These are phyloP conservation scores for Platycheirus albimanus DNA, from an alignment of 2,888 invertebrate species.

Conservation along the genomic window DNA sequence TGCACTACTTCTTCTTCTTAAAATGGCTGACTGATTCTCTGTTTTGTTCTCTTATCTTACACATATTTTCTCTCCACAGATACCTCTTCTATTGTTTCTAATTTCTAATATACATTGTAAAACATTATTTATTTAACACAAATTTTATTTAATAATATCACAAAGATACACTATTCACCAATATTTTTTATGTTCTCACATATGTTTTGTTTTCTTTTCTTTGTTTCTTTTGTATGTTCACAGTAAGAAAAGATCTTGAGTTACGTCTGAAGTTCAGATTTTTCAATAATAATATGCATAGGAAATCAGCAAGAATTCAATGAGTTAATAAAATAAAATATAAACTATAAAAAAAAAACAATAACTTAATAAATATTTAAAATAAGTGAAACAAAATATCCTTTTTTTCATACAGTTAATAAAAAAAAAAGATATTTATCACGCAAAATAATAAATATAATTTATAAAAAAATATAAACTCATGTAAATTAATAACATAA, in stretches of 20 bases:
- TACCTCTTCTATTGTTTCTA: constrained; percentile 48
- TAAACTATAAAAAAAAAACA: constrained; percentile 75
- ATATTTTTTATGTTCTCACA: constrained; percentile 32
- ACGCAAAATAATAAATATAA: constrained; percentile 39
- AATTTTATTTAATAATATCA: constrained; percentile 31
- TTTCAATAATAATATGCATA: constrained; percentile 96
- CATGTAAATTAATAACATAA: constrained; percentile 56
- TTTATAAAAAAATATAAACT: constrained; percentile 25
- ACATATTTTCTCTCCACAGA: constrained; percentile 57
- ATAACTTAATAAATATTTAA: constrained; percentile 31
- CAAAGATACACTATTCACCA: constrained; percentile 50
- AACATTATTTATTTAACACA: constrained; percentile 19
- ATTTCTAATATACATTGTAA: constrained; percentile 13
- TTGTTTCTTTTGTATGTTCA: constrained; percentile 79
- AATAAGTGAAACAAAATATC: constrained; percentile 47
- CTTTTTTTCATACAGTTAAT: constrained; percentile 45
- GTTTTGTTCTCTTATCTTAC: constrained; percentile 19
- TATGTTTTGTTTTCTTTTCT: constrained; percentile 76
- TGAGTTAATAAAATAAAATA: constrained; percentile 82
- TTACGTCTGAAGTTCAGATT: constrained; percentile 97
- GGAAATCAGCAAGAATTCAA: constrained; percentile 94
- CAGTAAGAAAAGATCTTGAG: constrained; percentile 98
- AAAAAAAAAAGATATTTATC: constrained; percentile 44
- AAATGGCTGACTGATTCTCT: constrained; percentile 40
- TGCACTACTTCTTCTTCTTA: constrained; percentile 46